Percentiles rank a stretch among this genome's conserved stretches.
These are phyloP conservation scores for Rhamphomyia laevipes DNA, from an alignment of 2,888 invertebrate species.

Conservation along the genomic window DNA sequence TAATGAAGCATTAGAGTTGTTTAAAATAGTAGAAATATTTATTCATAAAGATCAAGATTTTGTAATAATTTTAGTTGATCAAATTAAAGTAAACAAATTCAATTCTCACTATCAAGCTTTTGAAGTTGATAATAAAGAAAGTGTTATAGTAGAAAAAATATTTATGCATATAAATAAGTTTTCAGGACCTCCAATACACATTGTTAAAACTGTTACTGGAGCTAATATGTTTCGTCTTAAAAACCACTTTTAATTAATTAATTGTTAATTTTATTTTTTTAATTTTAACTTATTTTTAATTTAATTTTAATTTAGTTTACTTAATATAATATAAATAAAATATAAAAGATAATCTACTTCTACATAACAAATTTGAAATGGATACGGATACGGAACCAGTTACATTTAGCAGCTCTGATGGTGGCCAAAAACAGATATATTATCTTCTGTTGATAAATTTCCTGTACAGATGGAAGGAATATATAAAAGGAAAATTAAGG, in stretches of 20 bases:
- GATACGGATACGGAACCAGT: not conserved
- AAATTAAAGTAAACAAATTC: not conserved
- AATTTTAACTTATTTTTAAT: no score
- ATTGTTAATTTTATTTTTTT: not conserved
- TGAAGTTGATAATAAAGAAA: slow-evolving; percentile 1
- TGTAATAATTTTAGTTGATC: not conserved
- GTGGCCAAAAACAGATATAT: not conserved
- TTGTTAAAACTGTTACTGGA: not conserved
- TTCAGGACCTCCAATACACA: not conserved
- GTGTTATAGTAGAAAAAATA: not conserved
- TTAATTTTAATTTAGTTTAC: not conserved
- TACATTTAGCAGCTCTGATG: not conserved
- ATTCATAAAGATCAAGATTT: not conserved
- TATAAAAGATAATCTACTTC: no score
- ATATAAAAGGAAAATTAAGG: no score
- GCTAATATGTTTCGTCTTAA: not conserved
- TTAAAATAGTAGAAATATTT: not conserved
- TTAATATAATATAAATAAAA: not conserved
- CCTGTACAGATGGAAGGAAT: not conserved
- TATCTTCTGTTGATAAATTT: not conserved
- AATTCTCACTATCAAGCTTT: not conserved
- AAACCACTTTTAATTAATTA: not conserved
- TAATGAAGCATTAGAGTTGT: not conserved
- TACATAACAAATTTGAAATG: not conserved
- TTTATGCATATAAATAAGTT: not conserved